Percentiles rank a stretch among this genome's conserved stretches.
These are phyloP conservation scores for Pardalotus punctatus DNA, from an alignment of 2,113 vertebrate genomes.

Conservation along the genomic window DNA sequence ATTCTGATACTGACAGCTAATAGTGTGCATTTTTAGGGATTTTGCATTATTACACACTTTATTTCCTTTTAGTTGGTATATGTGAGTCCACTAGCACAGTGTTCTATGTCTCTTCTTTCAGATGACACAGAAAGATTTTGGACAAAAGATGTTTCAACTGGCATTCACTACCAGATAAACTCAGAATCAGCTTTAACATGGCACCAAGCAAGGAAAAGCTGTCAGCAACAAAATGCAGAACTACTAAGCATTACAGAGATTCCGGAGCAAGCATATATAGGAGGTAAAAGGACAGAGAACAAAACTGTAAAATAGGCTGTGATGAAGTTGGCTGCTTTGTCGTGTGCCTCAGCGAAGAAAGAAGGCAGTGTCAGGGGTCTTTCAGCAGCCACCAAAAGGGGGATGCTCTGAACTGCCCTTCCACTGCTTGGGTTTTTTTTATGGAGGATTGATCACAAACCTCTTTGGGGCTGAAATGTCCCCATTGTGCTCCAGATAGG, in stretches of 20 bases:
- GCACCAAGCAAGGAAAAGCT: constrained; percentile 89
- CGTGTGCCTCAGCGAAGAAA: fast-evolving
- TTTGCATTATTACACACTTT: background rate
- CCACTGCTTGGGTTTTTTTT: too few relatives aligned
- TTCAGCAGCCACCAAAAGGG: background rate
- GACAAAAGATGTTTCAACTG: constrained; percentile 81
- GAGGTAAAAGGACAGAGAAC: constrained; percentile 73
- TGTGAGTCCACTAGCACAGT: background rate
- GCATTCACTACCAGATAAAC: constrained; percentile 86
- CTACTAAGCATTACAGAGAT: constrained; percentile 86
- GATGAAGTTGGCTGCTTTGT: background rate
- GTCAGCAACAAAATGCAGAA: constrained; percentile 86
- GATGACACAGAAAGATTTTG: constrained; percentile 71
- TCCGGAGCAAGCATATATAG: constrained; percentile 84
- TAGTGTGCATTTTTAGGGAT: background rate
- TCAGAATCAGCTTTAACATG: constrained; percentile 82
- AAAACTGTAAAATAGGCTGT: background rate
- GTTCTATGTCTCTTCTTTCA: background rate
- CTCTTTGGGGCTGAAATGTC: background rate
- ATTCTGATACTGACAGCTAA: background rate
- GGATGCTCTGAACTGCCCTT: background rate
- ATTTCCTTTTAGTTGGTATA: background rate
- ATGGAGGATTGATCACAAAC: background rate
- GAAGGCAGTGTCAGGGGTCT: background rate
- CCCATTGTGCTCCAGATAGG: background rate